A percentile compares a stretch with the other conserved stretches of the same genome.
Evolutionary conservation across 2,113 vertebrate species (phyloP).

Genomic region (Vidua chalybeata): DNA sequence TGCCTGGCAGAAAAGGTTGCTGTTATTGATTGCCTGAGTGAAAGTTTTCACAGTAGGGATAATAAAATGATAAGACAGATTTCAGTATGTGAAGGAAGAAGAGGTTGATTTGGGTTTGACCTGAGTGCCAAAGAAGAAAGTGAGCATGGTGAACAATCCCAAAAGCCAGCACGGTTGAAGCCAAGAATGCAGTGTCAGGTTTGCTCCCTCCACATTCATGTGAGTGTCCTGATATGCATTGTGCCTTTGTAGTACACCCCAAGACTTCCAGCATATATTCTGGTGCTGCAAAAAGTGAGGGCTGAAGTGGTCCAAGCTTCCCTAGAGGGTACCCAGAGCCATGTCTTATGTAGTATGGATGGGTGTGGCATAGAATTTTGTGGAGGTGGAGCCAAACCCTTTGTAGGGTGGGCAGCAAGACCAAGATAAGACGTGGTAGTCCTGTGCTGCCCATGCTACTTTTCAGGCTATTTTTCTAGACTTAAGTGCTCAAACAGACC

Average conservation of each 20-base stretch:
- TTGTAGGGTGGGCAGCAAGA: not conserved
- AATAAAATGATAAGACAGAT: not conserved
- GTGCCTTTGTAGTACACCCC: not conserved
- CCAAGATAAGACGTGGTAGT: not conserved
- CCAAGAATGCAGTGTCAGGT: not conserved
- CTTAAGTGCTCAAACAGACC: not conserved
- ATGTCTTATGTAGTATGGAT: not conserved
- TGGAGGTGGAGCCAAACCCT: not conserved
- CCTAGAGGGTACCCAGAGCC: not conserved
- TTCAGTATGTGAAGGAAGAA: not conserved
- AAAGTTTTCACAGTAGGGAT: not conserved
- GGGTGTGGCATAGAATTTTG: not conserved
- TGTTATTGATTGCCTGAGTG: not conserved
- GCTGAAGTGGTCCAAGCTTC: not conserved
- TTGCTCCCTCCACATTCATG: not conserved
- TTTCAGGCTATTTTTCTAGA: not conserved
- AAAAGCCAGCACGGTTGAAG: not conserved
- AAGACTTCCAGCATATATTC: not conserved
- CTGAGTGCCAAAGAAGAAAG: not conserved
- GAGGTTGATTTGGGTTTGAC: not conserved
- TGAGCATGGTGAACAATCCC: not conserved
- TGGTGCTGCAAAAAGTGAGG: not conserved
- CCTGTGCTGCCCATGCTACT: not conserved
- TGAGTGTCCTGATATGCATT: not conserved
- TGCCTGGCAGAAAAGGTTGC: not conserved